These are phyloP conservation scores for Drosophila neonasuta DNA, from an alignment of 2,888 invertebrate genomes.

Conservation along the genomic window DNA sequence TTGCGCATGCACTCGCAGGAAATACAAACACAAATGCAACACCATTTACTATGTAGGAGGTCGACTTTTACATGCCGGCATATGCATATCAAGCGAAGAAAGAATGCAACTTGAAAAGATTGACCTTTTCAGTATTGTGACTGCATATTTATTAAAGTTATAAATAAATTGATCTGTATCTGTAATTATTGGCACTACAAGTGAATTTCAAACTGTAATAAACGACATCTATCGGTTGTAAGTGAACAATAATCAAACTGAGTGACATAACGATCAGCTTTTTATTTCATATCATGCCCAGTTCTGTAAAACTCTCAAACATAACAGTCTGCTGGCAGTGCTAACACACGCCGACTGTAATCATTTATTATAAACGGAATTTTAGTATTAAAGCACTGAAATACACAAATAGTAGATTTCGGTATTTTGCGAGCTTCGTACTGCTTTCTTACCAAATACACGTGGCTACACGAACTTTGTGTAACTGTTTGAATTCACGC, in stretches of 20 bases:
- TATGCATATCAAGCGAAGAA: not conserved
- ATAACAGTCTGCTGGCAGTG: not conserved
- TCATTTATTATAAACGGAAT: not conserved
- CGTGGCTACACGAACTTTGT: no score
- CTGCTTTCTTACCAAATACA: no score
- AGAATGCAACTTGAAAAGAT: not conserved
- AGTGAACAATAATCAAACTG: not conserved
- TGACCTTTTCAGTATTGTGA: no score
- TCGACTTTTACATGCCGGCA: constrained; percentile 12
- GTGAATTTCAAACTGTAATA: not conserved
- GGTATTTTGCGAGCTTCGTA: no score
- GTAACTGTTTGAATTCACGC: no score
- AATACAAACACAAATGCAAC: not conserved
- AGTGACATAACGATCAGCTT: not conserved
- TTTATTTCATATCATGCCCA: not conserved
- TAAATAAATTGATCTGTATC: no score
- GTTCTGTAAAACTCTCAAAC: not conserved
- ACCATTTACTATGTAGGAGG: not conserved
- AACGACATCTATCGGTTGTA: constrained; percentile 13
- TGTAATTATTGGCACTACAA: no score
- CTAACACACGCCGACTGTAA: no score
- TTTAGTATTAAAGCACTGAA: no score
- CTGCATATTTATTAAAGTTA: no score
- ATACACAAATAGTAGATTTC: no score
- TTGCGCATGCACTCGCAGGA: constrained; percentile 34